These are phyloP conservation scores for Ceratosolen fusciceps DNA, from an alignment of 1,140 invertebrate species.

Conservation along the genomic window DNA sequence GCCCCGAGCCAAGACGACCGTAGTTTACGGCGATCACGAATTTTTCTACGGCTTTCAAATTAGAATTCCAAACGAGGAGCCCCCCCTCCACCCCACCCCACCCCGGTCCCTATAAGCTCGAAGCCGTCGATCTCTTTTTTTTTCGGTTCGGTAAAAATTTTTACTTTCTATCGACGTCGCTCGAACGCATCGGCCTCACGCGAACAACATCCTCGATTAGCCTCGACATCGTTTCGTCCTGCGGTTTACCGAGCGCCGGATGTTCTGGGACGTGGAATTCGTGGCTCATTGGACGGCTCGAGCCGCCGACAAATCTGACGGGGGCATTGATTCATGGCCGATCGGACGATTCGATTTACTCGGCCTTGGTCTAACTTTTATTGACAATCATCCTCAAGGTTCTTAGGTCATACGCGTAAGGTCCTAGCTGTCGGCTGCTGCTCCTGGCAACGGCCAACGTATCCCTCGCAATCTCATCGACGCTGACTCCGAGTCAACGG, in stretches of 20 bases:
- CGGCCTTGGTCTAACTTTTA: no score
- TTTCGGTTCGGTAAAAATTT: neutral
- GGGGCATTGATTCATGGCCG: no score
- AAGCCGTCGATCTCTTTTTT: neutral
- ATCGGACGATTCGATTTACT: no score
- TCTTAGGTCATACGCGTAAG: no score
- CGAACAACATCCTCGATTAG: neutral
- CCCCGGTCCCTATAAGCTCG: neutral
- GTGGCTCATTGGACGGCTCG: no score
- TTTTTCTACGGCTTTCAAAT: conserved; percentile 24
- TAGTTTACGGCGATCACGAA: neutral
- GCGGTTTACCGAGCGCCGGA: neutral
- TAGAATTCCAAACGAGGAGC: conserved; percentile 35
- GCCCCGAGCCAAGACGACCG: no score
- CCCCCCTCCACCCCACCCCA: conserved; percentile 1
- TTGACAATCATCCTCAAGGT: neutral
- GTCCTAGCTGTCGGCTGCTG: no score
- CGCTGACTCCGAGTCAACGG: no score
- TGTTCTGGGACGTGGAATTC: neutral
- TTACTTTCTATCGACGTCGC: neutral
- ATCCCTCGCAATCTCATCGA: no score
- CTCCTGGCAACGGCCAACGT: no score
- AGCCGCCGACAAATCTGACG: no score
- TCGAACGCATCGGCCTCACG: neutral
- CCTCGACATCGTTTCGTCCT: neutral